phyloP scores from a whole-genome alignment of 2,888 invertebrate species.

The Hypomecis punctinalis region DNA sequence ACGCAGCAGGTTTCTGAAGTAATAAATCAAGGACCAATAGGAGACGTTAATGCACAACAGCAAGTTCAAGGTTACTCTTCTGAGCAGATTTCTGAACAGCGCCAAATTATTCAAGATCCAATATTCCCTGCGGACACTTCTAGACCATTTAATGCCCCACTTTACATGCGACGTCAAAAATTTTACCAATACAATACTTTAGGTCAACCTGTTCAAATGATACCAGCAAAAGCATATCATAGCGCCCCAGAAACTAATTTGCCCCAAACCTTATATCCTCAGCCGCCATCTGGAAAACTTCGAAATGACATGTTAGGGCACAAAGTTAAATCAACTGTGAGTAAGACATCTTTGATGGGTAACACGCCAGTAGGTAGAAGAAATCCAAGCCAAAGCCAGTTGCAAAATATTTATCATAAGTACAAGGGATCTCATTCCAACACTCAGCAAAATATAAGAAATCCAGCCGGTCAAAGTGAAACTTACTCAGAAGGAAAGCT shows the following conservation, averaged over 20 bases:
- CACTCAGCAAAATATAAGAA: slow-evolving; percentile 66
- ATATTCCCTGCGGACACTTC: slow-evolving; percentile 67
- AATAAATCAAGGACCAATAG: slow-evolving; percentile 45
- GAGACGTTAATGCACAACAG: slow-evolving; percentile 33
- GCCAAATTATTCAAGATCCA: slow-evolving; percentile 59
- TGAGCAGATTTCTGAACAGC: slow-evolving; percentile 24
- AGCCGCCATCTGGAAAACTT: slow-evolving; percentile 45
- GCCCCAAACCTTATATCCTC: slow-evolving; percentile 72
- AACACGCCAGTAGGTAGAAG: slow-evolving; percentile 55
- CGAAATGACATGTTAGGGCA: slow-evolving; percentile 49
- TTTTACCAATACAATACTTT: slow-evolving; percentile 68
- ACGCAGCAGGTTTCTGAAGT: slow-evolving; percentile 42
- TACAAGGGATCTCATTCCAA: slow-evolving; percentile 75
- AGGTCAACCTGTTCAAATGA: slow-evolving; percentile 71
- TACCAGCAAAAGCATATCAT: slow-evolving; percentile 60
- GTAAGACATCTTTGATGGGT: slow-evolving; percentile 71
- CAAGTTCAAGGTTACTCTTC: slow-evolving; percentile 25
- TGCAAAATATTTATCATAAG: slow-evolving; percentile 73
- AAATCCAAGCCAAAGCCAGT: slow-evolving; percentile 67
- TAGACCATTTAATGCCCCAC: slow-evolving; percentile 41
- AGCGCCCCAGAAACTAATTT: slow-evolving; percentile 49
- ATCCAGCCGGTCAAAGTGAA: slow-evolving; percentile 46
- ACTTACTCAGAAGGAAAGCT: slow-evolving; percentile 66
- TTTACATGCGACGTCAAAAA: slow-evolving; percentile 43
- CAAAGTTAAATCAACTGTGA: slow-evolving; percentile 69